Evolutionary conservation across 2,113 vertebrate species (phyloP).

Genomic region (Syngnathus scovelli): DNA sequence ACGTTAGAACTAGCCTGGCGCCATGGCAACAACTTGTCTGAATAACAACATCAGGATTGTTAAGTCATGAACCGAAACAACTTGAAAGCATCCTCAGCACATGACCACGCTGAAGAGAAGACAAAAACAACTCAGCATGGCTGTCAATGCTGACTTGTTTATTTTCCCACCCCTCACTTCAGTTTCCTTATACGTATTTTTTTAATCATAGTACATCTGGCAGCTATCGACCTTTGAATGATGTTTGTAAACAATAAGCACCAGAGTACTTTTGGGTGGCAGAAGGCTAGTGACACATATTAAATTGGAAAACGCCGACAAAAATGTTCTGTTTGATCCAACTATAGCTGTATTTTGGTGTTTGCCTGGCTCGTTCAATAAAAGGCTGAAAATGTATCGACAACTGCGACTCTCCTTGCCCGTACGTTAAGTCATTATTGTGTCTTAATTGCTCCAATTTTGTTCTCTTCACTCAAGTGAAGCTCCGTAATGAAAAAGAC

Average conservation of each 20-base stretch:
- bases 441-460: too few species aligned
- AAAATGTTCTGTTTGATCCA: too few species aligned
- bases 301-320: too few species aligned
- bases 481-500: not conserved
- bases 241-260: not conserved
- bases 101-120: not conserved
- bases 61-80: conserved; percentile 18
- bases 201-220: not conserved
- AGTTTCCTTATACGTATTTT: not conserved
- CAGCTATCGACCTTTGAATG: not conserved
- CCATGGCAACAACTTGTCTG: conserved; percentile 37
- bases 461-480: not conserved
- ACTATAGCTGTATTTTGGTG: too few species aligned
- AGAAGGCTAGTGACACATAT: too few species aligned
- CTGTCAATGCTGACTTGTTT: not conserved
- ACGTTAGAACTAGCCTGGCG: conserved; percentile 9
- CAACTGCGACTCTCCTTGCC: too few species aligned
- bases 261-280: too few species aligned
- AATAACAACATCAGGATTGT: conserved; percentile 8
- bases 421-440: too few species aligned
- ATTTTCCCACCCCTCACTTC: not conserved
- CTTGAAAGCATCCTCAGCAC: conserved; percentile 5
- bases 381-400: too few species aligned
- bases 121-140: not conserved
- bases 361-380: too few species aligned